Percentiles rank a stretch among this genome's conserved stretches.
Evolutionary conservation across 1,140 invertebrate genomes (phyloP).

Genomic region (Bombus pyrosoma): DNA sequence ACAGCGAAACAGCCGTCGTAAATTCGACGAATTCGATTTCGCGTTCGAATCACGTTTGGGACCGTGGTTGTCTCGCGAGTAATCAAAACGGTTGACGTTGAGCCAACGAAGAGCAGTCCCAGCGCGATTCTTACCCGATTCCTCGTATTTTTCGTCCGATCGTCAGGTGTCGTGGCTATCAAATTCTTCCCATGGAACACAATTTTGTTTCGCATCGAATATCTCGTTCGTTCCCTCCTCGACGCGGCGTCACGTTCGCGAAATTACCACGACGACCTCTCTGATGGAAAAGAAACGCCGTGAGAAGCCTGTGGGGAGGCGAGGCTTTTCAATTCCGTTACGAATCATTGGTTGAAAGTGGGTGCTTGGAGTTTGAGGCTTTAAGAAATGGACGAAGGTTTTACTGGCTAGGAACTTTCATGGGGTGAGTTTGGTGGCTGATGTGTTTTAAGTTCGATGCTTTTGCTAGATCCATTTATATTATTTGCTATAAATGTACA

Average conservation of each 20-base stretch:
- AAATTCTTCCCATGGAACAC: conserved; percentile 36
- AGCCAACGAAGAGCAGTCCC: neutral
- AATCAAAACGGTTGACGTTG: conserved; percentile 54
- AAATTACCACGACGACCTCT: conserved; percentile 1
- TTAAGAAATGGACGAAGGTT: neutral
- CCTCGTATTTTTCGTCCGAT: conserved; percentile 13
- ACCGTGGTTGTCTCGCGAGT: conserved; percentile 49
- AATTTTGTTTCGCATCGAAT: conserved; percentile 29
- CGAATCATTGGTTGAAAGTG: neutral
- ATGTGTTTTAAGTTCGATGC: too few species aligned
- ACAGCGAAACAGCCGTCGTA: conserved; percentile 18
- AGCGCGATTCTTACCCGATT: conserved; percentile 48
- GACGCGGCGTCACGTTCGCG: conserved; percentile 9
- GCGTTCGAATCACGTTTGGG: conserved; percentile 58
- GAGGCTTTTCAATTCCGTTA: neutral
- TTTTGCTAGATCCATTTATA: too few species aligned
- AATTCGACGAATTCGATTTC: conserved; percentile 52
- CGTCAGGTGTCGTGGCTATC: conserved; percentile 28
- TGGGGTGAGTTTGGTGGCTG: neutral
- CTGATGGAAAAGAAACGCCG: too few species aligned
- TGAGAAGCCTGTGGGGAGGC: too few species aligned
- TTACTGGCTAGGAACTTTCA: neutral
- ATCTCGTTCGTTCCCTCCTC: neutral
- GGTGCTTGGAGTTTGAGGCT: neutral
- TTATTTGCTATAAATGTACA: too few species aligned